Evolutionary conservation across 2,797 vertebrate genomes (phyloP), one percentile per base, ranked within the genome.

Genomic region (Poeciliopsis turneri): DNA sequence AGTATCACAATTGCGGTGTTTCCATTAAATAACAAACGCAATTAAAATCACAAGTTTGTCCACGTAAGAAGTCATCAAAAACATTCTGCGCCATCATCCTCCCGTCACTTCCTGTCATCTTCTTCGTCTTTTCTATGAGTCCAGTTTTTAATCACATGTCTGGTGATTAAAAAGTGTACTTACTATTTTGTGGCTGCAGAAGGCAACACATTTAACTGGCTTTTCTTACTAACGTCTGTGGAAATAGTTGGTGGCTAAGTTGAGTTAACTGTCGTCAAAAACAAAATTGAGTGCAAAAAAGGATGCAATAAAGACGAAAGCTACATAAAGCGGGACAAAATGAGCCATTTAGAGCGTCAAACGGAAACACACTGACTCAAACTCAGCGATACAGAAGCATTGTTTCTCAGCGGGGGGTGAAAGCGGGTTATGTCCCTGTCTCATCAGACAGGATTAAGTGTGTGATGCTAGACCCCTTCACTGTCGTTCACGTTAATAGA

Each of bases 361-460:
- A 45, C 43, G 36, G 33, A 73, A 74, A 84, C 85, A 89, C 85
- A 84, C 73, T 36, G 84, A 76, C 76, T 66, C 76, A 80, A 64
- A 74, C 39, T 2, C 36, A 23, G 77, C 70, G 78, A 72, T 51
- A 74, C 70, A 81, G 82, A 16, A 79, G 87, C 84, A 79, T 83
- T 84, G 86, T 89, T 86, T 86, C 93, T 84, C 90, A 92, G 90
- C 87, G 53, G 90, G 90, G 92, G 91, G 84, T 88, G 82, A 92
- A 93, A 94, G 92, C 90, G 79, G 92, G 92, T 93, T 92, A 93
- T 15, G 77, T 82, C 79, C 71, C 39, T 88, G 90, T 87, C 91
- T 94, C 87, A 93, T 92, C 93, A 94, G 93, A 93, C 92, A 90
- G 91, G 93, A 94, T 95, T 94, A 95, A 85, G 79, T 84, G 83